Conservation (phyloP, 2,113 vertebrate genomes). For the Oenanthe melanoleuca region DNA sequence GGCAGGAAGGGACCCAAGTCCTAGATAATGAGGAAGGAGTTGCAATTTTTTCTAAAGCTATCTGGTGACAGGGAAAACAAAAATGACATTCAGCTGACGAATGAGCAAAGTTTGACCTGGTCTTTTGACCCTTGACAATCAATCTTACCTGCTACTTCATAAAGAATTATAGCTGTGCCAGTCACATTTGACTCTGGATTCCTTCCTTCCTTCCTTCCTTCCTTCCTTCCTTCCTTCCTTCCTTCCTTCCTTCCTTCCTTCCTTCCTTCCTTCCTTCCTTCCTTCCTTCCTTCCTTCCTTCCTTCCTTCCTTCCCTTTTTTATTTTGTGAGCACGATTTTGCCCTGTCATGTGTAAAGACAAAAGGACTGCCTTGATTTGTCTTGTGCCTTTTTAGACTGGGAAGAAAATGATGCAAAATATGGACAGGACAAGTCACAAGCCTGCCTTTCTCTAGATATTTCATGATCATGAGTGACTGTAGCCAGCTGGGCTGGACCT, state of each 20-base stretch:
- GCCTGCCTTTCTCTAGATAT: not conserved
- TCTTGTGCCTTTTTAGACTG: not conserved
- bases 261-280: conserved; percentile 73
- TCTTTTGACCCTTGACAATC: conserved; percentile 97
- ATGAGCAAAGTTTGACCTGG: conserved; percentile 91
- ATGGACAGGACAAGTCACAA: not conserved
- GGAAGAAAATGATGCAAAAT: not conserved
- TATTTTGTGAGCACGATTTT: not conserved
- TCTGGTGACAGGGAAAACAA: conserved; percentile 89
- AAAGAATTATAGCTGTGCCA: conserved; percentile 83
- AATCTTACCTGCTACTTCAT: conserved; percentile 90
- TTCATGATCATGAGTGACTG: not conserved
- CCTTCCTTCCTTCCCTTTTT: not conserved
- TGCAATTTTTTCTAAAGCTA: conserved; percentile 82
- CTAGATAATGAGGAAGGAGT: conserved; percentile 86
- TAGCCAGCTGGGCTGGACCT: not conserved
- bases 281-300: conserved; percentile 33
- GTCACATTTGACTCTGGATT: conserved; percentile 86
- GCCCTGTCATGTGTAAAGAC: not conserved
- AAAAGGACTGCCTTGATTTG: not conserved
- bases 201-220: conserved; percentile 66
- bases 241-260: not conserved
- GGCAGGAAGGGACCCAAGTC: conserved; percentile 82
- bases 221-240: not conserved
- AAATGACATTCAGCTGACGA: conserved; percentile 95